Percentiles rank a stretch among this genome's conserved stretches.
Conservation (phyloP, 2,888 invertebrate genomes). For the Lamellibrachia columna region DNA sequence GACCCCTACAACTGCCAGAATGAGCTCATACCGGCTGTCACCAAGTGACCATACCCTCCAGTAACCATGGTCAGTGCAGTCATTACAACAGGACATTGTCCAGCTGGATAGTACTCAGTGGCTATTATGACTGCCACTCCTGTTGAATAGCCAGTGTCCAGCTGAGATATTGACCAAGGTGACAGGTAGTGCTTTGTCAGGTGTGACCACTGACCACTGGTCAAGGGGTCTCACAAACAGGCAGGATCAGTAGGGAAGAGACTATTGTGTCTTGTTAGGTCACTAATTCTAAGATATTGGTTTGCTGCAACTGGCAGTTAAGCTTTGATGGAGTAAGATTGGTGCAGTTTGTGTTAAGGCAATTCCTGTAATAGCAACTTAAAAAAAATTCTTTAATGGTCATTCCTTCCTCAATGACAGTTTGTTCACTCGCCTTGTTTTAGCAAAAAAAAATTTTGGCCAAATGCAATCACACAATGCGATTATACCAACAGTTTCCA, state of each 20-base stretch:
- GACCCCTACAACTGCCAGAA: neutral
- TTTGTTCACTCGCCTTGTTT: no score
- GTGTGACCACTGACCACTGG: neutral
- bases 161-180: constrained; percentile 16
- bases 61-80: neutral
- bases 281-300: neutral
- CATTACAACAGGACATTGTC: neutral
- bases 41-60: neutral
- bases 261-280: neutral
- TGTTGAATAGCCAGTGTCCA: neutral
- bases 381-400: no score
- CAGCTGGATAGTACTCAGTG: neutral
- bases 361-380: neutral
- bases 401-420: no score
- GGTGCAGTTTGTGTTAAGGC: neutral
- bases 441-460: no score
- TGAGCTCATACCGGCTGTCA: neutral
- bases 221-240: neutral
- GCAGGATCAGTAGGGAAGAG: neutral
- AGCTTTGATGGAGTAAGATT: neutral
- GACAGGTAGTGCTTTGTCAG: neutral
- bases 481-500: no score
- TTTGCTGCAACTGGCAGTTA: neutral
- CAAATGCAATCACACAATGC: no score
- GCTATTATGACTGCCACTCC: neutral